Base-by-base conservation (phyloP, 2,888 invertebrate species). In the Spatulosminthurus flaviceps region DNA sequence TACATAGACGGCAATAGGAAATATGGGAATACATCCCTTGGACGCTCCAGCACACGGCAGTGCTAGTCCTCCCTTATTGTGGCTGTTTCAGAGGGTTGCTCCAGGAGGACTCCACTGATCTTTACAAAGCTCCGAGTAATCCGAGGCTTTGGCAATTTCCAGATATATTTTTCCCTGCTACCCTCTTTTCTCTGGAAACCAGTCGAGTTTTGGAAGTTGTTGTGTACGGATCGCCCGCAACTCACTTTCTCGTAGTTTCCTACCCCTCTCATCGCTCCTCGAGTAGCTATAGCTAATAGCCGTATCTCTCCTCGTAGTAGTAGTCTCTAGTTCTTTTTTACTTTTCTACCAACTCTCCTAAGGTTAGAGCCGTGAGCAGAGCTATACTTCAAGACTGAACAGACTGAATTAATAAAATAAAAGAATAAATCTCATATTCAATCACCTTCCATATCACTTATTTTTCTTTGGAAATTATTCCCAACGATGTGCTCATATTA, bases 61-160 rank as follows among this genome's bases (percentile, higher is more conserved):
- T n/a, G n/a, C n/a, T n/a, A 16, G 29, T 19, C 67, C 67, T 19
- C 67, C 67, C 28, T 26, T 28, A n/a, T n/a, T n/a, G n/a, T 24
- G 7, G 16, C 9, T 64, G 19, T 29, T 67, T 26, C 26, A 28
- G 67, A 24, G 26, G 28, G 67, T 29, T 67, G 19, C 67, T 67
- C 67, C 67, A 67, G 67, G 67, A 67, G 67, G 67, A 26, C 64
- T 67, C 67, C 28, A 67, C 67, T 67, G 67, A 67, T 67, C 67
- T 67, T 19, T 16, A 67, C 67, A 67, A 67, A 26, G 29, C 26
- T 29, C 67, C 67, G 67, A 67, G 28, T 67, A 67, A 67, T 67
- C 67, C 67, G 19, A 67, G 29, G 28, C 67, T 26, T 64, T 67
- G 19, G 67, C 67, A 26, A 26, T 67, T 64, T 64, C 64, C 64